Percentiles rank a stretch among this genome's conserved stretches.
These are phyloP conservation scores for Sebastes fasciatus DNA, from an alignment of 2,113 vertebrate genomes.

Conservation along the genomic window DNA sequence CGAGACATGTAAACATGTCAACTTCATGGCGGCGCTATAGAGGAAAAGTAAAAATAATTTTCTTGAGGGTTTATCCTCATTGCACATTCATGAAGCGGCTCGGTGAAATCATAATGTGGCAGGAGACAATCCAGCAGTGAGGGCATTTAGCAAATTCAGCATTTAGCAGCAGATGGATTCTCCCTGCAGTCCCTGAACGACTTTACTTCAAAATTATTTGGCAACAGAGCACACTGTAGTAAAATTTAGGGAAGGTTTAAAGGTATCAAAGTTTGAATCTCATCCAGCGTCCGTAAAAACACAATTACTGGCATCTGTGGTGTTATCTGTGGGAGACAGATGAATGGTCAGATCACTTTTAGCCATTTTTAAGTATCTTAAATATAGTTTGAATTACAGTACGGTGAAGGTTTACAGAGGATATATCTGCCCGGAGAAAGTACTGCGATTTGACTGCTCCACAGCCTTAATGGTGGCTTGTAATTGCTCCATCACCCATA, in stretches of 20 bases:
- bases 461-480: conserved; percentile 73
- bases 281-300: conserved; percentile 27
- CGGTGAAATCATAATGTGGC: conserved; percentile 12
- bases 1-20: not conserved
- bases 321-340: conserved; percentile 19
- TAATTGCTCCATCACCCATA: conserved; percentile 82
- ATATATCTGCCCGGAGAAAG: conserved; percentile 40
- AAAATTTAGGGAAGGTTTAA: conserved; percentile 32
- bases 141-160: not conserved
- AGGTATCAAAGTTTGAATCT: conserved; percentile 32
- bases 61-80: not conserved
- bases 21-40: not conserved
- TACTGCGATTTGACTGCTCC: conserved; percentile 55
- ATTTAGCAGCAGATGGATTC: conserved; percentile 34
- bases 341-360: conserved; percentile 19
- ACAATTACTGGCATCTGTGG: conserved; percentile 46
- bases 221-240: not conserved
- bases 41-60: not conserved
- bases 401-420: conserved; percentile 20
- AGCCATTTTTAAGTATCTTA: not conserved
- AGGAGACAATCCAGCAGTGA: conserved; percentile 5
- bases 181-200: conserved; percentile 22
- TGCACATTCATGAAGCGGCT: not conserved
- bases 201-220: conserved; percentile 31
- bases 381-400: conserved; percentile 1